Percentiles rank a stretch among this genome's conserved stretches.
These are phyloP conservation scores for Menura novaehollandiae DNA, from an alignment of 2,113 vertebrate genomes.

Conservation along the genomic window DNA sequence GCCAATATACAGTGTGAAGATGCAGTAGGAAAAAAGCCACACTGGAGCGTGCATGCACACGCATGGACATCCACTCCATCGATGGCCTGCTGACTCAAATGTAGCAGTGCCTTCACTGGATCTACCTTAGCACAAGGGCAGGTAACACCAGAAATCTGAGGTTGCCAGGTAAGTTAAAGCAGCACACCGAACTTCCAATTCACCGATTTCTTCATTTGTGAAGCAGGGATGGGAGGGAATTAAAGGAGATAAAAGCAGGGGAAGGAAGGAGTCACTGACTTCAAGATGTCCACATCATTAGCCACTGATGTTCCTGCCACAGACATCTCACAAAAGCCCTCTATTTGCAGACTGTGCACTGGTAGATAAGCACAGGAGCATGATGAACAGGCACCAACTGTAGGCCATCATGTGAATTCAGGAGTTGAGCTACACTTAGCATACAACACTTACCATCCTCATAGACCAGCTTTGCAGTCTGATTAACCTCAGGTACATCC, in stretches of 20 bases:
- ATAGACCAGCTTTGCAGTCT: slow-evolving; percentile 90
- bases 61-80: not conserved
- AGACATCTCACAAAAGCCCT: not conserved
- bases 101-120: not conserved
- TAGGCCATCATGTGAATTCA: not conserved
- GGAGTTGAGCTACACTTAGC: not conserved
- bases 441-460: slow-evolving; percentile 86
- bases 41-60: not conserved
- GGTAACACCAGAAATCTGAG: not conserved
- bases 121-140: not conserved
- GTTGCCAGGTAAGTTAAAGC: not conserved
- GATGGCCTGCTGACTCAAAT: not conserved
- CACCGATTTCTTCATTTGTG: not conserved
- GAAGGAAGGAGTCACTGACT: not conserved
- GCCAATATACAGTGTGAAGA: not conserved
- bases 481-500: slow-evolving; percentile 69
- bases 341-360: not conserved
- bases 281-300: not conserved
- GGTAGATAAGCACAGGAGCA: not conserved
- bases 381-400: not conserved
- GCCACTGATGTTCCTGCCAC: not conserved
- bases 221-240: not conserved
- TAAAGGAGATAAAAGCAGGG: not conserved
- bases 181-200: not conserved
- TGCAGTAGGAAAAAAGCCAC: not conserved